Evolutionary conservation across 2,797 vertebrate species (phyloP).

Genomic region (Labeo calbasu): DNA sequence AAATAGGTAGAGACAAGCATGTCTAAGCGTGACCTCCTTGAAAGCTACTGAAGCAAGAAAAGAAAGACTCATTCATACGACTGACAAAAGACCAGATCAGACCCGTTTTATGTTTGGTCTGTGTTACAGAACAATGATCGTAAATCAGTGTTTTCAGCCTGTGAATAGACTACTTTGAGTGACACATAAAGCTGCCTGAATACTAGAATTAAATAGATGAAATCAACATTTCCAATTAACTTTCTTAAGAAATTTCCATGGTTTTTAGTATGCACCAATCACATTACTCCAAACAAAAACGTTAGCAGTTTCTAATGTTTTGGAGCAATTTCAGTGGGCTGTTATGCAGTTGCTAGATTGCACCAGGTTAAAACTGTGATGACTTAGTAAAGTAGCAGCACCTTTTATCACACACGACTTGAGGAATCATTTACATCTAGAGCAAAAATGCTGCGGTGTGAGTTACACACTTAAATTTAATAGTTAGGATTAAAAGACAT

Average conservation of each 20-base stretch:
- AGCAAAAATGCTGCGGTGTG: background rate
- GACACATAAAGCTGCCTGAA: background rate
- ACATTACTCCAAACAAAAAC: background rate
- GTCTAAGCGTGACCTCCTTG: background rate
- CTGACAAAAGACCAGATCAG: background rate
- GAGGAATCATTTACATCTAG: background rate
- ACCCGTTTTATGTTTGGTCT: conserved; percentile 28
- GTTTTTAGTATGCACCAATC: background rate
- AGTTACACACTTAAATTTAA: background rate
- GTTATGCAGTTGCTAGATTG: background rate
- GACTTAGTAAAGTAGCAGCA: background rate
- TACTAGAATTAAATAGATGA: background rate
- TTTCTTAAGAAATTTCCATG: background rate
- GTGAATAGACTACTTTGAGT: background rate
- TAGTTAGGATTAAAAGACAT: background rate
- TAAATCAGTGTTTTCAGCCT: background rate
- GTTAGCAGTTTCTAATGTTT: background rate
- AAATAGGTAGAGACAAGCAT: background rate
- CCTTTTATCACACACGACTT: background rate
- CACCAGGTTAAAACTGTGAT: background rate
- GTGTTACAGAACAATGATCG: conserved; percentile 7
- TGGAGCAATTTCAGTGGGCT: background rate
- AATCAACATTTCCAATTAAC: background rate
- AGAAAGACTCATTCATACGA: conserved; percentile 42
- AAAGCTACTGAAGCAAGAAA: conserved; percentile 14